These are phyloP conservation scores for Amphipyra berbera DNA, from an alignment of 2,888 invertebrate genomes.

Conservation along the genomic window DNA sequence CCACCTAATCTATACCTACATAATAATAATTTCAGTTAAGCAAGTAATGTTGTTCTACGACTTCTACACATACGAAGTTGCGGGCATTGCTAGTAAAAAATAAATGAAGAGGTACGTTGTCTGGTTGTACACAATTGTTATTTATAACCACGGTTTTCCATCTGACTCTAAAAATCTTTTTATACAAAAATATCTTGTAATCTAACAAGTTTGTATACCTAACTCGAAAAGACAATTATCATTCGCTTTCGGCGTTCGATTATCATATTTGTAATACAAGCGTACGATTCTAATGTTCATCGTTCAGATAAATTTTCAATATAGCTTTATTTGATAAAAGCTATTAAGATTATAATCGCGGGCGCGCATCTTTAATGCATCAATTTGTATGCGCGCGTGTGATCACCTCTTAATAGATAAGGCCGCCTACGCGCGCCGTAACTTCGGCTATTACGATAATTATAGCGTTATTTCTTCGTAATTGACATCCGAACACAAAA, in stretches of 20 bases:
- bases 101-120: background rate
- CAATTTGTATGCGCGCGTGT: constrained; percentile 84
- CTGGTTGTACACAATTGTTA: background rate
- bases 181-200: background rate
- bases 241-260: background rate
- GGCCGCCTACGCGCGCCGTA: constrained; percentile 67
- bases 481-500: constrained; percentile 54
- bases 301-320: constrained; percentile 71
- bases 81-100: too few relatives aligned
- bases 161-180: background rate
- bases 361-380: constrained; percentile 74
- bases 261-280: constrained; percentile 8
- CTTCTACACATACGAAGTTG: too few relatives aligned
- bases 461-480: constrained; percentile 52
- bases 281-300: constrained; percentile 7
- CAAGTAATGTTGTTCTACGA: too few relatives aligned
- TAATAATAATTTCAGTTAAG: too few relatives aligned
- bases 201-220: background rate
- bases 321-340: constrained; percentile 78
- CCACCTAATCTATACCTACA: too few relatives aligned
- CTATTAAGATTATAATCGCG: constrained; percentile 78
- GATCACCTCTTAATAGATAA: constrained; percentile 75
- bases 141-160: background rate
- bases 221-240: background rate
- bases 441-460: constrained; percentile 55